Evolutionary conservation across 2,113 vertebrate genomes (phyloP), one percentile per base, ranked within the genome.

Genomic region (Chlamydotis undulata): DNA sequence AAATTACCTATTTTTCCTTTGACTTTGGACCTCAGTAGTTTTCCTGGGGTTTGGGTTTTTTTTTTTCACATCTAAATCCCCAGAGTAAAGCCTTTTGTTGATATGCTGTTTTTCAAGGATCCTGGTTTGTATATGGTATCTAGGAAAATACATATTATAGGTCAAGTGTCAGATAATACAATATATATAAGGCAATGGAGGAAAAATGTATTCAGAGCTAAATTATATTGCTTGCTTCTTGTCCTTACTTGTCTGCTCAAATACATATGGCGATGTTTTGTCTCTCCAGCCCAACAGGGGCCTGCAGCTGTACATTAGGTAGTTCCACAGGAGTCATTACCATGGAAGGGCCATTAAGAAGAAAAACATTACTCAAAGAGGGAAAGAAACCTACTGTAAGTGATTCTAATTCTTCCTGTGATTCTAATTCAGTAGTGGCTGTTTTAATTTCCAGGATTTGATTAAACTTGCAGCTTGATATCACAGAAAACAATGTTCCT

Each of bases 281-380:
- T 96, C 74, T 90, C 43, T 65, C 47, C 77, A 99, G 99, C 96
- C 98, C 98, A 57, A 96, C 98, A 2, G 98, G 98, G 19, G 95
- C 98, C 1, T 98, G 98, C 96, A 98, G 98, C 93, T 99, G 98
- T 90, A 96, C 98, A 4, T 97, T 96, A 87, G 97, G 98, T 94
- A 98, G 95, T 70, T 98, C 98, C 14, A 71, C 97, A 2, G 97
- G 98, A 39, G 98, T 98, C 50, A 97, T 99, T 90, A 98, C 98
- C 70, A 99, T 99, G 84, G 99, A 99, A 96, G 99, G 99, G 14
- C 99, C 99, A 5, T 96, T 99, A 68, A 97, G 98, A 70, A 98
- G 99, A 80, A 99, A 99, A 97, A 99, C 99, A 0, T 89, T 99
- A 90, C 98, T 99, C 91, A 99, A 99, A 97, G 99, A 99, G 93